Evolutionary conservation across 2,113 vertebrate species (phyloP), one percentile per base, ranked within the genome.

Genomic region (Sceloporus undulatus): DNA sequence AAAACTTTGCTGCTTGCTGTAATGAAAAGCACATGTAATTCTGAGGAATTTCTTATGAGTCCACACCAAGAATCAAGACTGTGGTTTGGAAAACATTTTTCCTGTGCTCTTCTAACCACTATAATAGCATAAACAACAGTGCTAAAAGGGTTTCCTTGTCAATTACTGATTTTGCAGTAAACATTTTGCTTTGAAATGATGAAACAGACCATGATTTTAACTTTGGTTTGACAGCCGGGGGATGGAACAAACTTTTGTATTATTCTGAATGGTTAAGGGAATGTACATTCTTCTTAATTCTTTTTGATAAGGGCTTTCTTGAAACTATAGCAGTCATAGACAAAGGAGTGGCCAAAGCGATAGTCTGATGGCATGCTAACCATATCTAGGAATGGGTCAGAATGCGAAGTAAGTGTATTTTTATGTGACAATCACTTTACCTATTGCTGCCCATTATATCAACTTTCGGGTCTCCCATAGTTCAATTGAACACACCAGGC

Each of bases 161-260:
- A 82, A 70, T 77, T 62, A 70, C 73, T 84, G 73, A 84, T 84
- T 38, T 88, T 84, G 65, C 70, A n/a, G 80, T 84, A 83, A 88
- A 78, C 80, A 84, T 65, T 42, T 78, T 74, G n/a, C 74, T 40
- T 84, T 62, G n/a, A 56, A 54, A 88, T 70, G 42, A 83, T 70
- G 87, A 78, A 77, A 77, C 42, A 68, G 73, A 83, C 23, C 13
- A 27, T 42, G 48, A 59, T 77, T 77, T 77, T 48, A 70, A 56
- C 80, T 38, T 68, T 88, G 23, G n/a, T n/a, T 56, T 77, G 59
- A 56, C 42, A 54, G 62, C 42, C 56, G 21, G 16, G 4, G 62
- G n/a, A 52, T 38, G 9, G 42, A 18, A 21, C n/a, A 56, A 70
- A 68, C 66, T 71, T 79, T 86, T 79, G 85, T 52, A 7, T 54